Evolutionary conservation across 2,113 vertebrate genomes (phyloP).

Genomic region (Archocentrus centrarchus): DNA sequence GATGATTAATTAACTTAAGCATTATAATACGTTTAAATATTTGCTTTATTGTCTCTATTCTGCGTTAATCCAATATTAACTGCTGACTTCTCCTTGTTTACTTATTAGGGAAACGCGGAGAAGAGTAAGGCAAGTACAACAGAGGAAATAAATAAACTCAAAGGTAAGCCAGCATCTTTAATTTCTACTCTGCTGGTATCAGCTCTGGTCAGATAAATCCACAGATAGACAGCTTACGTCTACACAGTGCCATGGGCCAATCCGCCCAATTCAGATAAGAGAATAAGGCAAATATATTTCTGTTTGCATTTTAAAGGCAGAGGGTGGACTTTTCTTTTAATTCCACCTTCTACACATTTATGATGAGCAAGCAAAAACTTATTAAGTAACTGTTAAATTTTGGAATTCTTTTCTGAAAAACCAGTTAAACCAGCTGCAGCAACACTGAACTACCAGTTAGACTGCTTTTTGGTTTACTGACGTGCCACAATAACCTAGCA

Average conservation of each 20-base stretch:
- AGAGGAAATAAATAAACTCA: conserved; percentile 20
- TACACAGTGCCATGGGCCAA: not conserved
- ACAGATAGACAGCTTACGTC: not conserved
- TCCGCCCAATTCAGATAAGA: not conserved
- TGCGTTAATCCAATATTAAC: not conserved
- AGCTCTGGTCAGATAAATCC: not conserved
- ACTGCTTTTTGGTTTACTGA: not conserved
- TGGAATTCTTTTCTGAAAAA: not conserved
- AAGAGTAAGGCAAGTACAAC: not conserved
- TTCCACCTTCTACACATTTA: not conserved
- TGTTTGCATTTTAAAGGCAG: not conserved
- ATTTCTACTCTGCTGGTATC: not conserved
- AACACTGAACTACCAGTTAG: not conserved
- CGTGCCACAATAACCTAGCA: too few relatives aligned
- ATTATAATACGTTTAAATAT: not conserved
- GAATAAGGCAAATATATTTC: not conserved
- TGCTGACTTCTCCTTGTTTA: not conserved
- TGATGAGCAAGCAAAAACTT: not conserved
- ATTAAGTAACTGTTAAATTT: not conserved
- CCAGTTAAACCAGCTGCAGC: not conserved
- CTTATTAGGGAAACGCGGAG: conserved; percentile 31
- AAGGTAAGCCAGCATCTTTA: conserved; percentile 57
- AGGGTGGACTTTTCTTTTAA: not conserved
- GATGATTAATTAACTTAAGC: too few relatives aligned
- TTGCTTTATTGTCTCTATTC: not conserved